phyloP scores from a whole-genome alignment of 2,888 invertebrate species.

The Anthrax anthrax region DNA sequence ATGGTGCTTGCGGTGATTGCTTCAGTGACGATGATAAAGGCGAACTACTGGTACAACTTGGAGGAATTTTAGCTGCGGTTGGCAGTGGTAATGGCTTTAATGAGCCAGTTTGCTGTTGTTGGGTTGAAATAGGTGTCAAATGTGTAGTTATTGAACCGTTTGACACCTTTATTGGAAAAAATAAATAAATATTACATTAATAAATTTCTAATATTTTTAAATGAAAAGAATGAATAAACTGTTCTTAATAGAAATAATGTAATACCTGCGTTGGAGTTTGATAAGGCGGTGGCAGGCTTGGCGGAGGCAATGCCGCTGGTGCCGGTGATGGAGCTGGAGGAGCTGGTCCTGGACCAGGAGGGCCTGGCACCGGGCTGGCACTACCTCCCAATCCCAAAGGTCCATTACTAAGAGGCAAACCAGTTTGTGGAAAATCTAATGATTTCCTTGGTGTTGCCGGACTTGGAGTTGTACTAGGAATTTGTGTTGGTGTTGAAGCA shows the following conservation, averaged over 20 bases:
- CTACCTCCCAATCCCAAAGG: constrained; percentile 49
- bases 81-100: constrained; percentile 28
- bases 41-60: constrained; percentile 17
- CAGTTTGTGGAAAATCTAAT: constrained; percentile 46
- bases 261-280: constrained; percentile 35
- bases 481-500: constrained; percentile 43
- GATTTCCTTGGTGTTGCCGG: constrained; percentile 51
- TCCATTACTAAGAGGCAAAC: constrained; percentile 39
- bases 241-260: too few relatives aligned
- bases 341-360: constrained; percentile 45
- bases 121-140: constrained; percentile 23
- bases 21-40: constrained; percentile 11
- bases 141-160: constrained; percentile 27
- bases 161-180: constrained; percentile 23
- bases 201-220: not conserved
- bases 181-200: constrained; percentile 9
- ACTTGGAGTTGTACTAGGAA: constrained; percentile 32
- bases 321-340: constrained; percentile 56
- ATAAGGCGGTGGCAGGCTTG: constrained; percentile 48
- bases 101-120: constrained; percentile 30
- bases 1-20: constrained; percentile 9
- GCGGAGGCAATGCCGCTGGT: constrained; percentile 51
- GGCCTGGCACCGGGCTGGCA: constrained; percentile 48
- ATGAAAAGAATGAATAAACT: not conserved
- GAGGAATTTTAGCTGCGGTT: constrained; percentile 16